Conservation (phyloP, 2,797 vertebrate species). For the Pangasius sanitwongsei region DNA sequence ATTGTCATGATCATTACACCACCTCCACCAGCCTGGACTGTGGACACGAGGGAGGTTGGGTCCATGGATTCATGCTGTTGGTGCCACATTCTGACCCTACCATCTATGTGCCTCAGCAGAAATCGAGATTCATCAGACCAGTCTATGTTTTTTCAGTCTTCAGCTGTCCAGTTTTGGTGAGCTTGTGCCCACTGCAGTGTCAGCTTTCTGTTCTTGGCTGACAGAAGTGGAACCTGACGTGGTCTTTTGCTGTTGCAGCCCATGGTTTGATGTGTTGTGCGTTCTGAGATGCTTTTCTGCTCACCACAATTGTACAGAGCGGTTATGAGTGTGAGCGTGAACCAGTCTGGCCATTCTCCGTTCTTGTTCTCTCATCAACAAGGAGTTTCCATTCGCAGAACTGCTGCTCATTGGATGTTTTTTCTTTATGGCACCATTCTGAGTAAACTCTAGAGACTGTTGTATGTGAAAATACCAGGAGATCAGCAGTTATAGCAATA, state of each 20-base stretch:
- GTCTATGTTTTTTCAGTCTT: no score
- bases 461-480: neutral
- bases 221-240: neutral
- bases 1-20: neutral
- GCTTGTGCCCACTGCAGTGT: no score
- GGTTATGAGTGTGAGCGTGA: neutral
- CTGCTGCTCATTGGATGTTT: neutral
- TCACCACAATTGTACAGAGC: neutral
- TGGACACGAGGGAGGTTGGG: no score
- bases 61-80: no score
- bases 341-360: neutral
- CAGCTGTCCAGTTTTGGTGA: no score
- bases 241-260: neutral
- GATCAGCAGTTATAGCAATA: neutral
- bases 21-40: no score
- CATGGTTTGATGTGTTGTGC: no score
- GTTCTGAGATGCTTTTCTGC: neutral
- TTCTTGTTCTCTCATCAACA: neutral
- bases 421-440: neutral
- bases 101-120: no score
- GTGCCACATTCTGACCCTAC: no score
- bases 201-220: neutral
- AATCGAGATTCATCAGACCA: no score
- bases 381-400: neutral
- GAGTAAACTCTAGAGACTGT: neutral